Evolutionary conservation across 2,113 vertebrate species (phyloP).

Genomic region (Myiopsitta monachus): DNA sequence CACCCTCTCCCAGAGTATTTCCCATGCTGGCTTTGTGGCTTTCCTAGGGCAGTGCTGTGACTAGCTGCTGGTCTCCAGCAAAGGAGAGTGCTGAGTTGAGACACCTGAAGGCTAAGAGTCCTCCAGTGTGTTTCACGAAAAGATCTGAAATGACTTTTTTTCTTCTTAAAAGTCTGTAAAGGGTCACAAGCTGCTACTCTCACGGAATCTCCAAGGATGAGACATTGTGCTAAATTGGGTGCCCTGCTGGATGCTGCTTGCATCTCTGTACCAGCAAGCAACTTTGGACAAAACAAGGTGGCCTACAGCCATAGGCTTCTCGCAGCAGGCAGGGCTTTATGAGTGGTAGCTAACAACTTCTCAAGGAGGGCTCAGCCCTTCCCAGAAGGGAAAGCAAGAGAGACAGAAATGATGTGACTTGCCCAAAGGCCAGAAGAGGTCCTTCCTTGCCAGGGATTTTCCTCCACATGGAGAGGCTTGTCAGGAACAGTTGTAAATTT

Average conservation of each 20-base stretch:
- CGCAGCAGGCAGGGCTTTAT: background rate
- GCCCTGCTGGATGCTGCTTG: background rate
- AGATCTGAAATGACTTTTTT: background rate
- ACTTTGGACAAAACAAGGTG: background rate
- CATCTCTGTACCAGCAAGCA: background rate
- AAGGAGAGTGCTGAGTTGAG: too few relatives aligned
- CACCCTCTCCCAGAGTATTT: background rate
- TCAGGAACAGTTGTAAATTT: background rate
- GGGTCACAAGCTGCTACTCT: background rate
- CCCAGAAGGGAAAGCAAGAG: background rate
- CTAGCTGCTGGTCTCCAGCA: background rate
- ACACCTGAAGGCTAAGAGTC: background rate
- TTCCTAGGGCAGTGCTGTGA: background rate
- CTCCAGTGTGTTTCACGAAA: background rate
- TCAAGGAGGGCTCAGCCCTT: background rate
- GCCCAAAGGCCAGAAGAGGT: background rate
- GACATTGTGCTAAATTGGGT: background rate
- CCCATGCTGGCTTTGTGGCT: background rate
- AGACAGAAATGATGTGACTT: background rate
- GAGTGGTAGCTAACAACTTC: background rate
- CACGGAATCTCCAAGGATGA: background rate
- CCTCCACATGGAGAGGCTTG: background rate
- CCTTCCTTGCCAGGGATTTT: background rate
- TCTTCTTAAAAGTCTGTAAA: background rate
- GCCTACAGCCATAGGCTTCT: background rate